phyloP scores from a whole-genome alignment of 1,140 invertebrate genomes.

The Eupeodes corollae region DNA sequence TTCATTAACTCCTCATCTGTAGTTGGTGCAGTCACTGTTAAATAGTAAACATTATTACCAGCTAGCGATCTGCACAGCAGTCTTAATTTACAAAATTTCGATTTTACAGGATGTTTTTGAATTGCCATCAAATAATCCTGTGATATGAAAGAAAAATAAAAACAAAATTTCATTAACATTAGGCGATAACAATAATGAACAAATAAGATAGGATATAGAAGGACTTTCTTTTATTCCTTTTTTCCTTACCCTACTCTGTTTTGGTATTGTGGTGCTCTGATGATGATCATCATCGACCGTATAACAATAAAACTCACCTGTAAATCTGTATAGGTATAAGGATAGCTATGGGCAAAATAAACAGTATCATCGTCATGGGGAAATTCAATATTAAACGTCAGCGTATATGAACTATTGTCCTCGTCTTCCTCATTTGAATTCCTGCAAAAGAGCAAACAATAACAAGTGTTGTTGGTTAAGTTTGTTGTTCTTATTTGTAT shows the following conservation, averaged over 20 bases:
- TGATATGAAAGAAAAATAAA: slow-evolving; percentile 1
- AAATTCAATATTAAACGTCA: slow-evolving; percentile 89
- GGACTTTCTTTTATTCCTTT: too few relatives aligned
- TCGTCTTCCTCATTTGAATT: slow-evolving; percentile 32
- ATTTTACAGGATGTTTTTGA: slow-evolving; percentile 65
- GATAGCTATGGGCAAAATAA: slow-evolving; percentile 93
- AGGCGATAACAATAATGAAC: neutral
- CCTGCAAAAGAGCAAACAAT: slow-evolving; percentile 10
- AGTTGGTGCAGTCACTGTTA: slow-evolving; percentile 73
- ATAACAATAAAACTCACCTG: slow-evolving; percentile 39
- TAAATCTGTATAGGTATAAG: slow-evolving; percentile 85
- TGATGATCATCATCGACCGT: neutral
- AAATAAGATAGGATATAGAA: neutral
- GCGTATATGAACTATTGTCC: slow-evolving; percentile 58
- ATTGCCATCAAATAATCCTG: slow-evolving; percentile 59
- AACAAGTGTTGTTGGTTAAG: neutral
- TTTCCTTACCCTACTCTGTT: too few relatives aligned
- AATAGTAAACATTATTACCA: slow-evolving; percentile 83
- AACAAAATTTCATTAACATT: slow-evolving; percentile 10
- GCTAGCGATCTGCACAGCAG: slow-evolving; percentile 75
- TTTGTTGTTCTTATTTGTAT: neutral
- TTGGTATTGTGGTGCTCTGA: too few relatives aligned
- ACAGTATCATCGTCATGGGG: slow-evolving; percentile 81
- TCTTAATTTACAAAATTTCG: slow-evolving; percentile 64
- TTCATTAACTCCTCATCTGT: slow-evolving; percentile 41